Evolutionary conservation across 1,140 invertebrate genomes (phyloP), one percentile per base, ranked within the genome.

Genomic region (Cherax destructor): DNA sequence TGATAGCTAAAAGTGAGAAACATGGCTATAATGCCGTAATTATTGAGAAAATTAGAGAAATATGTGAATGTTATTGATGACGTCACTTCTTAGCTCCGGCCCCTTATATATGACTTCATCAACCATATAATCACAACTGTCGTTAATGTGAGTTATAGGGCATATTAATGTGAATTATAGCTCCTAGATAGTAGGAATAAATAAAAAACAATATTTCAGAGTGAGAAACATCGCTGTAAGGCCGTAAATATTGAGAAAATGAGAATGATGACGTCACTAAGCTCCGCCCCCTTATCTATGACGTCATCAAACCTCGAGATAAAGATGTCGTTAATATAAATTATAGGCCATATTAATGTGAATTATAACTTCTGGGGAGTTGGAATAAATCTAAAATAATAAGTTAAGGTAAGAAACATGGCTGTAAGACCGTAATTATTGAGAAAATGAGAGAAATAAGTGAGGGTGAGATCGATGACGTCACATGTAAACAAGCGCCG

Each of bases 181-280:
- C 30, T 1, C 2, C 30, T 41, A 41, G 30, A 0, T 41, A 41
- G 56, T 16, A 10, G 56, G 16, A 59, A 59, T 59, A 59, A 9
- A 5, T 18, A 11, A 18, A 41, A 78, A 78, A 24, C 41, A 50
- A 4, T 47, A 6, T 30, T 16, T 50, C 1, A 47, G 11, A 41
- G 41, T 78, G 10, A 41, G 7, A 5, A 78, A 78, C 2, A 41
- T 47, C 3, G 24, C 41, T 41, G 3, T 6, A 21, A 18, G 65
- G 0, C 13, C 65, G 65, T 69, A 16, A 69, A 5, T 69, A 21
- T 21, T 16, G 7, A 16, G 21, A 21, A 69, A 69, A 18, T 69
- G 21, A 41, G 65, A 69, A 50, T 52, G 16, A 50, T 83, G 61
- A 81, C 89, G 89, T 91, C 89, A 91, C 81, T 77, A 9, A 56